phyloP scores from a whole-genome alignment of 1,140 invertebrate genomes.

The Cherax destructor region DNA sequence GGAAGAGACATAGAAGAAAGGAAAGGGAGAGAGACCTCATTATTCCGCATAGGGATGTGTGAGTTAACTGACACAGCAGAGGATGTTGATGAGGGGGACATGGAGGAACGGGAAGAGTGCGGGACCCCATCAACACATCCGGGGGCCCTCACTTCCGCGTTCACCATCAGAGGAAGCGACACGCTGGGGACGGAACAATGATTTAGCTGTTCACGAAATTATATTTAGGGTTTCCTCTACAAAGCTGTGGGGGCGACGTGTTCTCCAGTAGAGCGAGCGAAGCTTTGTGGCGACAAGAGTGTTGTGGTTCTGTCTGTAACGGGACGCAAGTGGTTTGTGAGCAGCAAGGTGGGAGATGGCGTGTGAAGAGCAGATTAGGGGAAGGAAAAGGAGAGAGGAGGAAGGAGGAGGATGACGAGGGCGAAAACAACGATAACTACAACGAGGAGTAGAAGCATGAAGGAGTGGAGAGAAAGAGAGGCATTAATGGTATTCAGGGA shows the following conservation, averaged over 20 bases:
- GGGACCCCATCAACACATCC: not conserved
- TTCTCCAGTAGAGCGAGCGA: not conserved
- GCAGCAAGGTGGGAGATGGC: not conserved
- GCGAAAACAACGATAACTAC: not conserved
- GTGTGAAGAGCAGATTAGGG: not conserved
- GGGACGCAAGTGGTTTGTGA: not conserved
- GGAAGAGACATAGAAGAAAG: too few relatives aligned
- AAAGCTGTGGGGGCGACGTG: not conserved
- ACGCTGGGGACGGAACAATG: not conserved
- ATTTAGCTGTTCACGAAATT: not conserved
- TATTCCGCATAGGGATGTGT: not conserved
- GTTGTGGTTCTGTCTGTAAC: not conserved
- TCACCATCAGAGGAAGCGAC: not conserved
- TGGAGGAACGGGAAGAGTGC: not conserved
- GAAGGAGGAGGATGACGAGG: not conserved
- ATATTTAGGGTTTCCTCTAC: not conserved
- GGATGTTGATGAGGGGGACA: too few relatives aligned
- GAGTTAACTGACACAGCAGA: too few relatives aligned
- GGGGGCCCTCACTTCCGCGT: not conserved
- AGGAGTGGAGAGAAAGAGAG: too few relatives aligned
- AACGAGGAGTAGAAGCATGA: not conserved
- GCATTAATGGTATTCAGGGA: too few relatives aligned
- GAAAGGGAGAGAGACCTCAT: not conserved
- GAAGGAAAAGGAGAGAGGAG: not conserved
- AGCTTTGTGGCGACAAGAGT: not conserved